A percentile compares a stretch with the other conserved stretches of the same genome.
Evolutionary conservation across 2,797 vertebrate genomes (phyloP).

Genomic region (Arnoldichthys spilopterus): DNA sequence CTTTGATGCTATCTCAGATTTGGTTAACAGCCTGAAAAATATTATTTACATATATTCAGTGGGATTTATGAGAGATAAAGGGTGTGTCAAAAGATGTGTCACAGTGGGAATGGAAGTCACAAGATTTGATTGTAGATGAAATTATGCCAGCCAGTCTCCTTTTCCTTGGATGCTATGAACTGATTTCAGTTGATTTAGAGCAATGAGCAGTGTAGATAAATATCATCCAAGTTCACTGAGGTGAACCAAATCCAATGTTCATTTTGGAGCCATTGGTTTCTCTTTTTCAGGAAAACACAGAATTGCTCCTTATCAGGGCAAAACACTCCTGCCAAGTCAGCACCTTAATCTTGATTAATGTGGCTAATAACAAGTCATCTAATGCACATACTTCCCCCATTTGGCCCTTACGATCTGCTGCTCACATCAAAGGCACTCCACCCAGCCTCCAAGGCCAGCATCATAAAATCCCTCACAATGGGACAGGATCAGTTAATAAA

Average conservation of each 20-base stretch:
- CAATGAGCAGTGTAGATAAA: neutral
- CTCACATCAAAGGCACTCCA: slow-evolving; percentile 34
- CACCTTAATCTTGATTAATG: slow-evolving; percentile 30
- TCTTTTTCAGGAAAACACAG: slow-evolving; percentile 13
- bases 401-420: slow-evolving; percentile 5
- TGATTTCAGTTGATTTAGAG: neutral
- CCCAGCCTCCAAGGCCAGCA: slow-evolving; percentile 19
- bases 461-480: slow-evolving; percentile 15
- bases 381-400: slow-evolving; percentile 24
- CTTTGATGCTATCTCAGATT: neutral
- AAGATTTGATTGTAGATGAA: neutral
- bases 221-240: neutral
- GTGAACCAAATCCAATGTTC: neutral
- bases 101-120: neutral
- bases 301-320: slow-evolving; percentile 19
- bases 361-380: slow-evolving; percentile 16
- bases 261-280: neutral
- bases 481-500: slow-evolving; percentile 28
- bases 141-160: neutral
- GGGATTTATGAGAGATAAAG: neutral
- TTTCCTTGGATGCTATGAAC: neutral
- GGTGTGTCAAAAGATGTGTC: neutral
- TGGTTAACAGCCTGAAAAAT: neutral
- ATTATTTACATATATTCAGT: no score
- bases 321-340: slow-evolving; percentile 5